Percentiles rank a stretch among this genome's conserved stretches.
phyloP scores from a whole-genome alignment of 2,797 vertebrate species.

The Hippopotamyrus pictus region DNA sequence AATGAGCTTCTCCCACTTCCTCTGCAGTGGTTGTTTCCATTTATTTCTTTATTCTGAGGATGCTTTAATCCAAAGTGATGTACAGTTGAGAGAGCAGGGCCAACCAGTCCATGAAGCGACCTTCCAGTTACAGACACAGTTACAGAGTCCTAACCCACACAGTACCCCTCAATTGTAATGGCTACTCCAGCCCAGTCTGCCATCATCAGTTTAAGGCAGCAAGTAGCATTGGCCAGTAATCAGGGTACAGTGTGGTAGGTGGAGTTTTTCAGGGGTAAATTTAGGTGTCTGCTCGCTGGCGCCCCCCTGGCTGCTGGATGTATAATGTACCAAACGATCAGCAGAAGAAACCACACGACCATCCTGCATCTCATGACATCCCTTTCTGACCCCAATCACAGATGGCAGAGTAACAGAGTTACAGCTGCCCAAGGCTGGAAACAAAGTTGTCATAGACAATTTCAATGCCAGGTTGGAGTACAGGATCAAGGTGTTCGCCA shows the following conservation, averaged over 20 bases:
- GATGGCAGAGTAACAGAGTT: slow-evolving; percentile 72
- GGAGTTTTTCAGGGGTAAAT: not conserved
- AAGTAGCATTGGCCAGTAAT: not conserved
- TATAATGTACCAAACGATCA: not conserved
- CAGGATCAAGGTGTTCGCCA: slow-evolving; percentile 70
- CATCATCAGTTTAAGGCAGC: not conserved
- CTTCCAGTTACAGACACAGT: not conserved
- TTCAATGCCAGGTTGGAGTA: slow-evolving; percentile 77
- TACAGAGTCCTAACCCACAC: not conserved
- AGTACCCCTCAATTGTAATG: not conserved
- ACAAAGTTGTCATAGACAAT: slow-evolving; percentile 73
- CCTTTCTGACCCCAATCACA: slow-evolving; percentile 44
- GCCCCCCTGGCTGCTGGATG: not conserved
- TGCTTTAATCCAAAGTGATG: not conserved
- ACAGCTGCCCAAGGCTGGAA: slow-evolving; percentile 70
- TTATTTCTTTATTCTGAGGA: not conserved
- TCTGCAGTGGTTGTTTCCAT: not conserved
- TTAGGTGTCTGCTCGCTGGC: not conserved
- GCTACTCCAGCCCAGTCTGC: not conserved
- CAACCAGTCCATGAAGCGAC: not conserved
- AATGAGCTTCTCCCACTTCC: not conserved
- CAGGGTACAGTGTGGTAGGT: not conserved
- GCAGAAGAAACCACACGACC: not conserved
- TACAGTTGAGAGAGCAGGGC: not conserved
- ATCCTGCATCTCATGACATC: not conserved